These are phyloP conservation scores for Sussaba pulchella DNA, from an alignment of 2,888 invertebrate species.

Conservation along the genomic window DNA sequence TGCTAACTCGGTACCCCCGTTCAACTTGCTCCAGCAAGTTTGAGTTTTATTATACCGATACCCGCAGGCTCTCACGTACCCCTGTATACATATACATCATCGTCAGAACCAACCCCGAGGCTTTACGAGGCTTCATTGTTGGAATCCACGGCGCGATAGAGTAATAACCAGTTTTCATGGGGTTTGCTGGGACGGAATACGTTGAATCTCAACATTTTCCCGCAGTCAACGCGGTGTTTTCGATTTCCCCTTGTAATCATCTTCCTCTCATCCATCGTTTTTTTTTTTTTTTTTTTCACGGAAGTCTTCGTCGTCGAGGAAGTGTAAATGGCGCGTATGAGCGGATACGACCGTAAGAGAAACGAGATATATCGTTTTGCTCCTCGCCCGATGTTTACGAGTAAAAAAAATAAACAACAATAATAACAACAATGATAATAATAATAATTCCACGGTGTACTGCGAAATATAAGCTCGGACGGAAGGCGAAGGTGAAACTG, in stretches of 20 bases:
- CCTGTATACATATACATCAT: slow-evolving; percentile 16
- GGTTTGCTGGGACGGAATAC: slow-evolving; percentile 18
- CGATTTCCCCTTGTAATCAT: not conserved
- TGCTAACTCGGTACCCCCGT: slow-evolving; percentile 18
- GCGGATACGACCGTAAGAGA: not conserved
- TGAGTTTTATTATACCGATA: slow-evolving; percentile 51
- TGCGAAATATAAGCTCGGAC: no score
- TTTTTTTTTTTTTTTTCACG: no score
- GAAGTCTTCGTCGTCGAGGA: not conserved
- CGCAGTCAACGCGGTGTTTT: not conserved
- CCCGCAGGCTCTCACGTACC: slow-evolving; percentile 16
- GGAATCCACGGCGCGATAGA: slow-evolving; percentile 24
- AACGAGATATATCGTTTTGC: not conserved
- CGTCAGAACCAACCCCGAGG: slow-evolving; percentile 16
- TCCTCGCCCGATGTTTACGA: not conserved
- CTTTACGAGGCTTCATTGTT: slow-evolving; percentile 60
- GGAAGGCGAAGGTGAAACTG: no score
- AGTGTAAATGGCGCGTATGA: not conserved
- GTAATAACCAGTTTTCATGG: slow-evolving; percentile 51
- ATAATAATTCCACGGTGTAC: no score
- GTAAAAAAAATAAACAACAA: not conserved
- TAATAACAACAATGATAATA: not conserved
- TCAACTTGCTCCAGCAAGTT: slow-evolving; percentile 30
- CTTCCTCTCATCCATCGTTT: not conserved
- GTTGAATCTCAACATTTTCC: slow-evolving; percentile 35